Conservation (phyloP, 2,113 vertebrate species). For the Triplophysa dalaica region DNA sequence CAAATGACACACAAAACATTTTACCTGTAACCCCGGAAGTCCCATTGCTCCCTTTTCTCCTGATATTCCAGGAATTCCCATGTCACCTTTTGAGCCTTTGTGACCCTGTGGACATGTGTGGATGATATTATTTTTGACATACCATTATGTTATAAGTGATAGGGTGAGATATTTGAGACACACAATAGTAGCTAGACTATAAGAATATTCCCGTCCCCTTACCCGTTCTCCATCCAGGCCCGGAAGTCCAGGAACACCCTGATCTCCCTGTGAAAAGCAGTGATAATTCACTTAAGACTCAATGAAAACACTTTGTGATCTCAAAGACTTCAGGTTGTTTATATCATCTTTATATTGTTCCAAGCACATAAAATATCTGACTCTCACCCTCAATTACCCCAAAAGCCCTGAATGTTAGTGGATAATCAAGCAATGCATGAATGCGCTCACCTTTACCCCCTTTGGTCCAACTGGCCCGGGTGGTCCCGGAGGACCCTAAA, state of each 20-base stretch:
- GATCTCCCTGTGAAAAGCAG: constrained; percentile 82
- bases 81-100: constrained; percentile 94
- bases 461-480: constrained; percentile 86
- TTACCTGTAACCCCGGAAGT: constrained; percentile 90
- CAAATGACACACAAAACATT: constrained; percentile 50
- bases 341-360: neutral
- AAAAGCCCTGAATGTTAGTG: neutral
- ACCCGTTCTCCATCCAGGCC: constrained; percentile 94
- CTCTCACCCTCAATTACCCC: neutral
- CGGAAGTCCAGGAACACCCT: constrained; percentile 84
- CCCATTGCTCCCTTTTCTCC: constrained; percentile 93
- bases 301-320: neutral
- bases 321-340: neutral
- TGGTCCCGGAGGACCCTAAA: constrained; percentile 82
- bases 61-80: constrained; percentile 85
- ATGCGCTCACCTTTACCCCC: constrained; percentile 83
- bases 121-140: neutral
- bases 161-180: neutral
- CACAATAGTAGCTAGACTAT: neutral
- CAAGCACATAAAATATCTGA: neutral
- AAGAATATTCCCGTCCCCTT: constrained; percentile 45
- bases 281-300: neutral
- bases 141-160: neutral
- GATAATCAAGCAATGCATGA: neutral
- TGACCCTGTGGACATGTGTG: constrained; percentile 76